A percentile compares a stretch with the other conserved stretches of the same genome.
These are phyloP conservation scores for Sciurus vulgaris DNA, from an alignment of 2,797 vertebrate genomes.

Conservation along the genomic window DNA sequence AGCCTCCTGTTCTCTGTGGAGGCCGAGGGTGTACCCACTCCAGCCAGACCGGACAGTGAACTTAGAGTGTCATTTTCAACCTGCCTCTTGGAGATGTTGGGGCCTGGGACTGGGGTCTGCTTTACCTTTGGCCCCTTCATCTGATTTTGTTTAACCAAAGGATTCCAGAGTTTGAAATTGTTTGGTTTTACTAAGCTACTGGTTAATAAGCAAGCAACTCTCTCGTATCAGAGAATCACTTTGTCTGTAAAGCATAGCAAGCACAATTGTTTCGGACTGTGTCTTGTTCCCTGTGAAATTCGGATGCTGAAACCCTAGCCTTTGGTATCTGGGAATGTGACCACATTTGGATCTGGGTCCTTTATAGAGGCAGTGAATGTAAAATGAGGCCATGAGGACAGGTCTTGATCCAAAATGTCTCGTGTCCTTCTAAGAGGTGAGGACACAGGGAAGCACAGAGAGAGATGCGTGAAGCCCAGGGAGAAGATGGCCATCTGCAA, in stretches of 20 bases:
- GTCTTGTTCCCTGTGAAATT: neutral
- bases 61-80: no score
- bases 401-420: neutral
- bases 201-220: neutral
- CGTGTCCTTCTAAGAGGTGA: neutral
- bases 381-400: neutral
- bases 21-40: neutral
- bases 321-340: neutral
- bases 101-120: neutral
- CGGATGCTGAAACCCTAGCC: neutral
- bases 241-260: neutral
- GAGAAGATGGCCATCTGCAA: fast-evolving
- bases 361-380: neutral
- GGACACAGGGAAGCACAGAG: neutral
- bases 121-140: no score
- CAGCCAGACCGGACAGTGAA: neutral
- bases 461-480: neutral
- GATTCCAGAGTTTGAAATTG: neutral
- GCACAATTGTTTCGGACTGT: neutral
- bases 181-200: neutral
- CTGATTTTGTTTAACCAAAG: neutral
- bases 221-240: neutral
- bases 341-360: neutral
- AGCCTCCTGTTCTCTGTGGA: neutral
- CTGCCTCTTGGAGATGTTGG: neutral